Base-by-base conservation (phyloP, 2,888 invertebrate genomes). In the Vandiemenella viatica region DNA sequence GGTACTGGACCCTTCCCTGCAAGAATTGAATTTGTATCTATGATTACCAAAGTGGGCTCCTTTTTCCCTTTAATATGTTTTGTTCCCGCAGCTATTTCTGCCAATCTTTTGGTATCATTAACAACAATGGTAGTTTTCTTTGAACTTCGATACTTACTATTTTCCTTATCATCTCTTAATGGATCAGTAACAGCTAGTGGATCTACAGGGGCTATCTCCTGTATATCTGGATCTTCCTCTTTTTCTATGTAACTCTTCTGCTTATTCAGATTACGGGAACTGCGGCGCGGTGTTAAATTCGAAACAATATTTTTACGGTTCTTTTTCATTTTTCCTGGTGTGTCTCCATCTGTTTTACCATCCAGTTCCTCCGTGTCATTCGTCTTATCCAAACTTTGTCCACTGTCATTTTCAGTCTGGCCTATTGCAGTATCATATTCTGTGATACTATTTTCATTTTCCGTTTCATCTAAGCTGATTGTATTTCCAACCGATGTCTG, bases 1-100 rank as follows among this genome's bases (percentile, higher is more conserved):
- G 77, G 75, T 40, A 76, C 63, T 16, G 74, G 71, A 13, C 75
- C 75, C 56, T 78, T 76, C 17, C 76, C 77, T 50, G 77, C 75
- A 49, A 79, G 65, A 59, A 77, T 76, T 15, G 85, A 76, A 67
- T 83, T 82, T 10, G 83, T 82, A 60, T 86, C 85, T 55, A 86
- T 83, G 45, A 86, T 83, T 23, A 85, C 83, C 55, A 85, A 68
- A 6, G 82, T 82, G 0, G 82, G 80, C 63, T 86, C 78, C 59
- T 85, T 79, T 61, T 81, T 77, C 44, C 70, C 65, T 42, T 67
- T 67, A 5, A 64, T 61, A 47, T 60, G 61, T 56, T 70, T 69
- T 37, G 74, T 72, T 58, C 77, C 79, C 13, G 77, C 73, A 8
- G 82, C 79, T 57, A 82, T 79, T 62, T 81, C 80, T 2, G 79